Evolutionary conservation across 2,797 vertebrate species (phyloP).

Genomic region (Pristis pectinata): DNA sequence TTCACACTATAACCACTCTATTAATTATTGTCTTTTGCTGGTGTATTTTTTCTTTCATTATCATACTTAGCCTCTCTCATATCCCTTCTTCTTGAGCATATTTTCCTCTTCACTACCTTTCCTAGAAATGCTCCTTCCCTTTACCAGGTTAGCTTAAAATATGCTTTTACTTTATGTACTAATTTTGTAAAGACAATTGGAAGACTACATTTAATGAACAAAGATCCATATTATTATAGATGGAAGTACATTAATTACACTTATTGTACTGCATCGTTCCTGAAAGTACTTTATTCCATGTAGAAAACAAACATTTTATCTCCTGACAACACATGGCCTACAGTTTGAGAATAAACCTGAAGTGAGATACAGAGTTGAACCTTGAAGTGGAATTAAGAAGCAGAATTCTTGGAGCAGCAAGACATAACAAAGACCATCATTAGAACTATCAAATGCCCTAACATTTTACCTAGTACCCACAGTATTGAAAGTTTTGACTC

Average conservation of each 20-base stretch:
- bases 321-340: no score
- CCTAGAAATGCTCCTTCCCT: neutral
- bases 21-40: neutral
- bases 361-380: no score
- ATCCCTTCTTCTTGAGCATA: neutral
- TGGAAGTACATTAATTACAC: no score
- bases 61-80: neutral
- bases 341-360: no score
- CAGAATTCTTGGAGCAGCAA: no score
- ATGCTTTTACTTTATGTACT: neutral
- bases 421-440: neutral
- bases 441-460: neutral
- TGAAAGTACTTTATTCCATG: no score
- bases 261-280: no score
- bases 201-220: no score
- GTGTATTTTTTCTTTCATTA: neutral
- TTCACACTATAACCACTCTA: neutral
- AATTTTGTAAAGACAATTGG: neutral
- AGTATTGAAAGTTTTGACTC: neutral
- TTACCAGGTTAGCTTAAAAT: neutral
- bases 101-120: neutral
- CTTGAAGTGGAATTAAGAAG: no score
- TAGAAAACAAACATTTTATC: no score
- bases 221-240: no score
- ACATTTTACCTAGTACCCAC: neutral